Evolutionary conservation across 2,888 invertebrate species (phyloP), one percentile per base, ranked within the genome.

Genomic region (Ophion costatus): DNA sequence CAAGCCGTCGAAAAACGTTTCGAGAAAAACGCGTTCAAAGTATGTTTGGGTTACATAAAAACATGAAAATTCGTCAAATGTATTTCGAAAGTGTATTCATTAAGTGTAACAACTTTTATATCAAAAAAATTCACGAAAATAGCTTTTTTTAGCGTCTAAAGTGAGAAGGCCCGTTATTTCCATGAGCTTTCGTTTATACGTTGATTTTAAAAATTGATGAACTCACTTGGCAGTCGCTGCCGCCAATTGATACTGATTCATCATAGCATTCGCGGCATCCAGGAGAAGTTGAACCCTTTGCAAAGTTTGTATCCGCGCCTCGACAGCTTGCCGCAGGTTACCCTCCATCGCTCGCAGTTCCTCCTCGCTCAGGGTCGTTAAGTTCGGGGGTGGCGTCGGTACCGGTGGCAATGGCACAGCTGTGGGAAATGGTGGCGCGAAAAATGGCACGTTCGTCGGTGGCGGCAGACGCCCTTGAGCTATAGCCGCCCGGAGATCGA

Each of bases 311-410:
- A 99, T 96, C 85, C 99, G 95, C 6, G 98, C 98, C 93, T 99
- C 98, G 56, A 99, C 96, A 89, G 98, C 97, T 88, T 96, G 95
- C 85, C 99, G 95, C 90, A 98, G 97, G 88, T 96, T 96, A 45
- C 98, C 98, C 94, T 99, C 99, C 96, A 99, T 96, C 20, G 96
- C 95, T 82, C 95, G 95, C 78, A 99, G 95, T 92, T 99, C 98
- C 67, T 98, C 98, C 67, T 96, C 96, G 63, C 96, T 96, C 74
- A 99, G 94, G 56, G 95, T 96, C 70, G 96, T 95, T 83, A 98
- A 95, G 90, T 96, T 96, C 57, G 96, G 95, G 64, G 98, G 97
- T 57, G 97, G 96, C 84, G 97, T 96, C 0, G 98, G 98, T 29
- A 97, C 97, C 17, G 97, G 96, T 57, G 96, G 95, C 86, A 95